Evolutionary conservation across 2,888 invertebrate species (phyloP).

Genomic region (Eupithecia centaureata): DNA sequence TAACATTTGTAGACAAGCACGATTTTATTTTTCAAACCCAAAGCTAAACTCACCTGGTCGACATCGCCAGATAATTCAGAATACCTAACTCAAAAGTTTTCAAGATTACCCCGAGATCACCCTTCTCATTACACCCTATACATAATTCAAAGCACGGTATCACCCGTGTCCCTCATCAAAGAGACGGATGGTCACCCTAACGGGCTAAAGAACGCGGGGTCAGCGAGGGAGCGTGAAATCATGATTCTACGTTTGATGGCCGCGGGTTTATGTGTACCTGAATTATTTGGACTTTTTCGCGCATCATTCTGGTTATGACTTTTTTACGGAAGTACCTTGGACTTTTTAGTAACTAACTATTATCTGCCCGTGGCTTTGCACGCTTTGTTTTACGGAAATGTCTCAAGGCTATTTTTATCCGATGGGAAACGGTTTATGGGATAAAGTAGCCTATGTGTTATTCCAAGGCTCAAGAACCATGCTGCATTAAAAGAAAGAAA

Average conservation of each 20-base stretch:
- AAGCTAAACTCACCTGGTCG: background rate
- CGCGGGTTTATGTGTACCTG: background rate
- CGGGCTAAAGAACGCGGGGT: constrained; percentile 32
- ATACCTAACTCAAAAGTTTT: constrained; percentile 11
- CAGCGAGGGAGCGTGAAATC: background rate
- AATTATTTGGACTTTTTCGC: background rate
- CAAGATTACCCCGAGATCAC: constrained; percentile 3
- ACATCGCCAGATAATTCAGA: constrained; percentile 3
- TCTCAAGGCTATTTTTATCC: no score
- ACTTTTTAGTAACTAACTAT: no score
- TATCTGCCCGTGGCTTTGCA: no score
- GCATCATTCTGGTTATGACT: background rate
- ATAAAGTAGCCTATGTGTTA: no score
- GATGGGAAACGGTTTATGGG: no score
- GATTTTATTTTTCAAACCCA: background rate
- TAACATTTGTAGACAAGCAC: background rate
- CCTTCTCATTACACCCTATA: constrained; percentile 2
- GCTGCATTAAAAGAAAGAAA: no score
- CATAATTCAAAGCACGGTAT: constrained; percentile 1
- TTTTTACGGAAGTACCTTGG: no score
- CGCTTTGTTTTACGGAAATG: no score
- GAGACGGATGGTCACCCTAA: constrained; percentile 25
- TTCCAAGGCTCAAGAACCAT: no score
- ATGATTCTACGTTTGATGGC: background rate
- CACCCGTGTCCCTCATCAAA: constrained; percentile 27